These are phyloP conservation scores for Nothoprocta pentlandii DNA, from an alignment of 2,113 vertebrate genomes.

Conservation along the genomic window DNA sequence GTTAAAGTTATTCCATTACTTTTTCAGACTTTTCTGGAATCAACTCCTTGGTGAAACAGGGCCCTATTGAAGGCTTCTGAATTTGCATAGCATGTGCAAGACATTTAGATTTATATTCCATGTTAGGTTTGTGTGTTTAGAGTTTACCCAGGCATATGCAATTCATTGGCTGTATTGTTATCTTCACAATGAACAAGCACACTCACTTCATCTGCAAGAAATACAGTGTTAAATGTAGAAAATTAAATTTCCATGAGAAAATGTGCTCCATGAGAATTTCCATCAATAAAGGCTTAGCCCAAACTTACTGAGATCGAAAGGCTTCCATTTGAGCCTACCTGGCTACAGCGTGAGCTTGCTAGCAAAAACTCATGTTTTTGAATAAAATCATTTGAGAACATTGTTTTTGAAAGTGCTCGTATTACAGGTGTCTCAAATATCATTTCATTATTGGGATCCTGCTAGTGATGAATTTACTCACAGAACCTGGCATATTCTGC, in stretches of 20 bases:
- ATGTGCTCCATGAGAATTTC: constrained; percentile 49
- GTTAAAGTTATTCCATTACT: constrained; percentile 69
- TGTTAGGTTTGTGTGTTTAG: constrained; percentile 39
- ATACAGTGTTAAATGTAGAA: constrained; percentile 49
- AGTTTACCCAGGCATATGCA: constrained; percentile 42
- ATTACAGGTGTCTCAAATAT: neutral
- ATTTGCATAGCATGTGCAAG: constrained; percentile 54
- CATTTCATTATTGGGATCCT: neutral
- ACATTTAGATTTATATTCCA: constrained; percentile 63
- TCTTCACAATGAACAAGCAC: constrained; percentile 53
- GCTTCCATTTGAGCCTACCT: constrained; percentile 3
- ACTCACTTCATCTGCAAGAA: constrained; percentile 55
- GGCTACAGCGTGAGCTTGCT: rapidly evolving
- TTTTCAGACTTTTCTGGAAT: constrained; percentile 60
- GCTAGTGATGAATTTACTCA: neutral
- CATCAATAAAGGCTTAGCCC: neutral
- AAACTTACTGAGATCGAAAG: rapidly evolving
- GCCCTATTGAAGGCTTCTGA: constrained; percentile 49
- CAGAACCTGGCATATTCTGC: neutral
- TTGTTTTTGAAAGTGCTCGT: neutral
- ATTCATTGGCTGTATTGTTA: constrained; percentile 64
- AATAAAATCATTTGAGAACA: neutral
- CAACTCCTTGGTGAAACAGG: constrained; percentile 53
- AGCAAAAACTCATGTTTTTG: neutral
- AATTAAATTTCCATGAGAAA: constrained; percentile 67